Evolutionary conservation across 2,113 vertebrate genomes (phyloP), one percentile per base, ranked within the genome.

Genomic region (Hepsetus odoe): DNA sequence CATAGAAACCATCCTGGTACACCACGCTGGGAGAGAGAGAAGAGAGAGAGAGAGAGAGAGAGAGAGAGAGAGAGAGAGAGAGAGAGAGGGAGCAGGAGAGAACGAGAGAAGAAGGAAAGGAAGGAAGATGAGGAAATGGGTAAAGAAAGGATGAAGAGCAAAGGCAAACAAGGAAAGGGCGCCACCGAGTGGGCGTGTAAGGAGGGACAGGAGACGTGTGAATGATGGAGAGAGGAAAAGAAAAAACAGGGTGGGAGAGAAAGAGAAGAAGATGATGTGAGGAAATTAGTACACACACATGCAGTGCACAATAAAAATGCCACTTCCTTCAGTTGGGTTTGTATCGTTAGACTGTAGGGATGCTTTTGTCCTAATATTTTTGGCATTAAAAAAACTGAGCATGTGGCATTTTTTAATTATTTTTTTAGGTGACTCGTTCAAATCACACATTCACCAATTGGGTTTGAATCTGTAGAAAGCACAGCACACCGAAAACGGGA

Each of bases 1-100:
- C 76, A 86, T 94, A 94, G 92, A 94, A 94, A 78, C 93, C 93
- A 89, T 94, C 93, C 89, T 93, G 93, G 92, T 94, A 94, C 92
- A 94, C 94, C 90, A 94, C 91, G 76, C 93, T 93, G 87, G 89
- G 82, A 82, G 88, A 82, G 42, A 85, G 85, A 82, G 76, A 82
- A 82, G 88, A 81, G 33, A 85, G 85, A 82, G 76, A 82, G 83
- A 86, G 78, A 55, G 42, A 65, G 76, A 46, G 70, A 75, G 42
- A 73, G 69, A 24, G 59, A 44, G 42, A 56, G 51, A 49, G 68
- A 46, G n/a, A 24, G 65, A 83, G 61, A 80, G 55, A 74, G 71
- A 77, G 77, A 82, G 74, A 78, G 76, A 84, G 86, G 0, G 68
- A 84, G 64, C 86, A 82, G 82, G 84, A 1, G 26, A 70, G 20